Conservation (phyloP, 2,888 invertebrate genomes). For the Aromia moschata region DNA sequence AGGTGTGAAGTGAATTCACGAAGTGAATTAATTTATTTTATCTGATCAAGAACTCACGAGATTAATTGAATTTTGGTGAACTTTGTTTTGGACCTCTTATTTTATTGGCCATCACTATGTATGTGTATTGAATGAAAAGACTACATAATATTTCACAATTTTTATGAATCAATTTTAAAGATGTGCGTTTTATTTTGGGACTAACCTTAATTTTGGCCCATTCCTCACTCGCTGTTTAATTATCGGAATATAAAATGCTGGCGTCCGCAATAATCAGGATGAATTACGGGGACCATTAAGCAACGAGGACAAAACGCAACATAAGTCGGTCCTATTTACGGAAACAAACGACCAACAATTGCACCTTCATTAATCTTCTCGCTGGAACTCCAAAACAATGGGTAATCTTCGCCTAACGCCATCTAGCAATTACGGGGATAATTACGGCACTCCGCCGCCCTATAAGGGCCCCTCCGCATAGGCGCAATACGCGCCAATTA, state of each 20-base stretch:
- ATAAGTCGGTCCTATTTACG: constrained; percentile 59
- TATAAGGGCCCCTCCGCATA: constrained; percentile 28
- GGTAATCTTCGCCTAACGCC: constrained; percentile 61
- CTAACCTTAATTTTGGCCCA: not conserved
- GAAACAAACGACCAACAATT: constrained; percentile 62
- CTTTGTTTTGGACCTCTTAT: too few relatives aligned
- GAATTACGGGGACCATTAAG: constrained; percentile 32
- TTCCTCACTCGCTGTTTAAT: not conserved
- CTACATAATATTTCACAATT: too few relatives aligned
- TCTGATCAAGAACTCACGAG: too few relatives aligned
- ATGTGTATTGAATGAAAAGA: too few relatives aligned
- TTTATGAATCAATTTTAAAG: too few relatives aligned
- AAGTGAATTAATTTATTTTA: too few relatives aligned
- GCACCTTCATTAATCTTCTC: constrained; percentile 61
- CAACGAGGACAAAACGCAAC: constrained; percentile 43
- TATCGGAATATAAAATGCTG: not conserved
- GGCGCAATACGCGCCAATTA: constrained; percentile 24
- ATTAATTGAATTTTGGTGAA: too few relatives aligned
- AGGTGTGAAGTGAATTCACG: too few relatives aligned
- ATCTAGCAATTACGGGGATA: constrained; percentile 62
- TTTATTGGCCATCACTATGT: too few relatives aligned
- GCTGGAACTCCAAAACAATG: constrained; percentile 61
- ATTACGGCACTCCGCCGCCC: constrained; percentile 51
- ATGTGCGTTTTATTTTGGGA: too few relatives aligned
- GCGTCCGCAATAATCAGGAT: constrained; percentile 31